Conservation (phyloP, 2,888 invertebrate genomes). For the Eupithecia abbreviata region DNA sequence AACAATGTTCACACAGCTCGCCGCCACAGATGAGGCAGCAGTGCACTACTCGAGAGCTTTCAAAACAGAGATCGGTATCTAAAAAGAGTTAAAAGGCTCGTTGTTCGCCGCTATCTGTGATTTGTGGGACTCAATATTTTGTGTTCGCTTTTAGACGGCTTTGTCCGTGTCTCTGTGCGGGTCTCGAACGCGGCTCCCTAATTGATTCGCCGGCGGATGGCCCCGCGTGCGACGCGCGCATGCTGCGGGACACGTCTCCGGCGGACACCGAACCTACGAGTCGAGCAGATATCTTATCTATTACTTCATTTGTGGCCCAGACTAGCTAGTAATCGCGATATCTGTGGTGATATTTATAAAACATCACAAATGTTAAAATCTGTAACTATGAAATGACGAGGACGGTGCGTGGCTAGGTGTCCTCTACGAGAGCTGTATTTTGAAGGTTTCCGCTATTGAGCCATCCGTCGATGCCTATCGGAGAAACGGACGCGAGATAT, state of each 20-base stretch:
- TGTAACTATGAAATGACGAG: too few relatives aligned
- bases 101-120: slow-evolving; percentile 42
- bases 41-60: slow-evolving; percentile 26
- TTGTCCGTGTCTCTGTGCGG: slow-evolving; percentile 25
- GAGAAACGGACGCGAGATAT: slow-evolving; percentile 42
- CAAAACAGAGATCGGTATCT: slow-evolving; percentile 50
- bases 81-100: slow-evolving; percentile 54
- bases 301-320: neutral
- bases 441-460: slow-evolving; percentile 36
- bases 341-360: too few relatives aligned
- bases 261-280: too few relatives aligned
- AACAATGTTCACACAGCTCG: neutral
- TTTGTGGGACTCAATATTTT: slow-evolving; percentile 36
- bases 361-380: too few relatives aligned
- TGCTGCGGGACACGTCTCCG: neutral
- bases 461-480: slow-evolving; percentile 41
- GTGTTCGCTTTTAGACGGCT: slow-evolving; percentile 32
- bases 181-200: slow-evolving; percentile 10
- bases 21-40: slow-evolving; percentile 12
- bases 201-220: slow-evolving; percentile 25
- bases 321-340: too few relatives aligned
- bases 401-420: neutral
- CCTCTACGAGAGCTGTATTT: slow-evolving; percentile 26
- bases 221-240: neutral
- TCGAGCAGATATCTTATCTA: neutral